Conservation (phyloP, 2,797 vertebrate genomes). For the Anomalospiza imberbis region DNA sequence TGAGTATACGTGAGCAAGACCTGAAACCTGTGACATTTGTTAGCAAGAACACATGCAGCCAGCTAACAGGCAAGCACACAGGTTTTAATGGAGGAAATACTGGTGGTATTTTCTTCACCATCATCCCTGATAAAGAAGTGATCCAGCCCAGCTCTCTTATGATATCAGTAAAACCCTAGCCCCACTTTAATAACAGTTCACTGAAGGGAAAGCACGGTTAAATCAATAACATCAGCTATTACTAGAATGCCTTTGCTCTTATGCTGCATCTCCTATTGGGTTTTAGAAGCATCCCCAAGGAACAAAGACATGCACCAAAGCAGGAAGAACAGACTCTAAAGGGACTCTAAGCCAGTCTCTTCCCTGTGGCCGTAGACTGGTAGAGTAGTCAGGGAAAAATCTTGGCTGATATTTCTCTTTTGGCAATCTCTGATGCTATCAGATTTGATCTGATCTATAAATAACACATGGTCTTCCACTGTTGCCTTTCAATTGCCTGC, state of each 20-base stretch:
- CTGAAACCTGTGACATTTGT: rapidly evolving
- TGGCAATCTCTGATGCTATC: neutral
- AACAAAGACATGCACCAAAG: neutral
- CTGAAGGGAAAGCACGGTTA: neutral
- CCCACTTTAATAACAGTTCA: neutral
- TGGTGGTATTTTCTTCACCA: neutral
- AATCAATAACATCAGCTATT: neutral
- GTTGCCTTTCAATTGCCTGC: neutral
- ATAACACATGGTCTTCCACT: neutral
- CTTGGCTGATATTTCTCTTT: neutral
- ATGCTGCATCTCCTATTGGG: neutral
- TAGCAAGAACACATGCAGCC: neutral
- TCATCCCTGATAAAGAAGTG: neutral
- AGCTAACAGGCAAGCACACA: neutral
- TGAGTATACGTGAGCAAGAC: neutral
- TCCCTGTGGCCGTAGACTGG: neutral
- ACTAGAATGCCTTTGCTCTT: neutral
- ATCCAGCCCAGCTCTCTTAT: neutral
- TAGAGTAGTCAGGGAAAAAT: neutral
- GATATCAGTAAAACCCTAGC: neutral
- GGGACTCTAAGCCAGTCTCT: neutral
- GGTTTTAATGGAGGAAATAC: neutral
- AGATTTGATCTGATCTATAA: neutral
- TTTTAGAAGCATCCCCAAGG: neutral
- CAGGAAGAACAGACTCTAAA: neutral